These are phyloP conservation scores for Eilema griseolum DNA, from an alignment of 2,888 invertebrate species.

Conservation along the genomic window DNA sequence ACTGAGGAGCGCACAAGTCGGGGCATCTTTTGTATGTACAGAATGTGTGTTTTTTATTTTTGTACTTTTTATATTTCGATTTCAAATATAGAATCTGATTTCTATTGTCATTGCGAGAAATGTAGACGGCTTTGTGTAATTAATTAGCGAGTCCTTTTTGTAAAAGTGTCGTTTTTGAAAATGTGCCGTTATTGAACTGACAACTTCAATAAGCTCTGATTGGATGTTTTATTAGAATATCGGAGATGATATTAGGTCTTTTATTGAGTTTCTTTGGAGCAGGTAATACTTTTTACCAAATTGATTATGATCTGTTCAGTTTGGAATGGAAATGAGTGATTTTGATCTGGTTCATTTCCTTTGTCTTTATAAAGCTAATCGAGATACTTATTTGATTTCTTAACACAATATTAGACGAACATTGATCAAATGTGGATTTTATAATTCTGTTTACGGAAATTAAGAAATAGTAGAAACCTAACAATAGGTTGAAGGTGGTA, in stretches of 20 bases:
- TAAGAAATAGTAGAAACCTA: too few species aligned
- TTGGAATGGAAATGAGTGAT: conserved; percentile 5
- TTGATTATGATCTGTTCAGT: neutral
- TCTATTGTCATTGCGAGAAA: neutral
- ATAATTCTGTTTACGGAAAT: neutral
- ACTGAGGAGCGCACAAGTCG: conserved; percentile 69
- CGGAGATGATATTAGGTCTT: conserved; percentile 8
- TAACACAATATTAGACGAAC: neutral
- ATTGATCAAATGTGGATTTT: neutral
- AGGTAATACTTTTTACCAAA: conserved; percentile 11
- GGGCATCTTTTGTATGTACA: conserved; percentile 73
- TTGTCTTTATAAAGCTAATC: neutral
- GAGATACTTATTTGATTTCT: neutral
- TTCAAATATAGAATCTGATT: conserved; percentile 5
- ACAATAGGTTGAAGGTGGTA: too few species aligned
- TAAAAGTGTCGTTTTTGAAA: conserved; percentile 5
- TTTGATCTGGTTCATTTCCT: conserved; percentile 8
- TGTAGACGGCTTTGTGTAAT: neutral
- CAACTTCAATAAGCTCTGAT: conserved; percentile 15
- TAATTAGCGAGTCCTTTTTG: conserved; percentile 9
- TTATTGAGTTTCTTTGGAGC: conserved; percentile 17
- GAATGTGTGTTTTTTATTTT: conserved; percentile 67
- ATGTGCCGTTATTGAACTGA: conserved; percentile 3
- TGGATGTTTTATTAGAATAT: conserved; percentile 15
- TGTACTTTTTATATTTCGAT: conserved; percentile 12